These are phyloP conservation scores for Cephus runcator DNA, from an alignment of 2,888 invertebrate species.

Conservation along the genomic window DNA sequence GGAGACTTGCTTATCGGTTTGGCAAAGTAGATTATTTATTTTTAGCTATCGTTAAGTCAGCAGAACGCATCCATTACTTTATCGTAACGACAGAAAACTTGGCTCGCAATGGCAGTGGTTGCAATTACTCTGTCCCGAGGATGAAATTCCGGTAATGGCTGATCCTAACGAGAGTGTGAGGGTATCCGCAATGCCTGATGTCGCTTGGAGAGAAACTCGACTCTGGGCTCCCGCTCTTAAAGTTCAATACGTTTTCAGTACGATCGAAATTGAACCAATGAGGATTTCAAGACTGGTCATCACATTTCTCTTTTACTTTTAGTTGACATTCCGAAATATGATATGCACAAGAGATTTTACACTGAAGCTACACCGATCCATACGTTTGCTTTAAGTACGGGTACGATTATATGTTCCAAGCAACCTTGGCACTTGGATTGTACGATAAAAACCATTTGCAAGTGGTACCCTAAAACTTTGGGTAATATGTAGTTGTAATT, in stretches of 20 bases:
- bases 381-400: slow-evolving; percentile 36
- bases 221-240: slow-evolving; percentile 34
- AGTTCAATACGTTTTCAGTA: slow-evolving; percentile 41
- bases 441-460: slow-evolving; percentile 38
- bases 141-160: slow-evolving; percentile 25
- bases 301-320: slow-evolving; percentile 8
- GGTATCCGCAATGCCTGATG: slow-evolving; percentile 31
- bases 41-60: too few species aligned
- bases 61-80: neutral
- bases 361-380: slow-evolving; percentile 35
- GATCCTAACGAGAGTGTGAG: slow-evolving; percentile 7
- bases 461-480: slow-evolving; percentile 34
- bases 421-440: slow-evolving; percentile 40
- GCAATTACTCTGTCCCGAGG: slow-evolving; percentile 36
- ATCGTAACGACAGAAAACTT: slow-evolving; percentile 27
- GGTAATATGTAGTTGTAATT: slow-evolving; percentile 23
- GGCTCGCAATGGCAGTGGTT: slow-evolving; percentile 40
- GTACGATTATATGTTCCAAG: slow-evolving; percentile 30
- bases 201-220: slow-evolving; percentile 32
- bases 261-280: neutral
- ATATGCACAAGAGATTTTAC: slow-evolving; percentile 34
- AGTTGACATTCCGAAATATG: slow-evolving; percentile 40
- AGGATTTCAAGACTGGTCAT: too few species aligned
- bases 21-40: slow-evolving; percentile 30
- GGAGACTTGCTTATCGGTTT: slow-evolving; percentile 41